Evolutionary conservation across 2,888 invertebrate species (phyloP), one percentile per base, ranked within the genome.

Genomic region (Cordylochernes scorpioides): DNA sequence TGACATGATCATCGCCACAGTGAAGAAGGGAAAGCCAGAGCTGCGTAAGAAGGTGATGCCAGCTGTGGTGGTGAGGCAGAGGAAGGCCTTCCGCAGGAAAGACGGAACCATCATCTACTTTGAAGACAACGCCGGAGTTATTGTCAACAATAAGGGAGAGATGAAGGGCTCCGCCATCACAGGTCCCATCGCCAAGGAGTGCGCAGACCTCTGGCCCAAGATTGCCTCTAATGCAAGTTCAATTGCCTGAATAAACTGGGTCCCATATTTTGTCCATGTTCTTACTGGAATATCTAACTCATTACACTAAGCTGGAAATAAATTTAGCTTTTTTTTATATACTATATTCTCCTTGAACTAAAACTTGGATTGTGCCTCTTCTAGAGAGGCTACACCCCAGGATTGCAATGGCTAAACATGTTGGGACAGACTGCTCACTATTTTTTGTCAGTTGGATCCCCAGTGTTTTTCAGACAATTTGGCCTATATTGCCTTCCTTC

Each of bases 21-120:
- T 97, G 27, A 99, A 99, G 59, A 97, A 97, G 55, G 97, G 97
- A 32, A 99, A 99, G 61, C 97, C 97, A 46, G 97, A 97, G 65
- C 69, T 97, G 42, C 68, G 97, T 49, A 97, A 97, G 67, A 99
- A 99, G 65, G 86, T 97, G 47, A 88, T 97, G 84, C 94, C 91
- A 39, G 97, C 94, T 47, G 97, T 97, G 44, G 88, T 97, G 15
- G 84, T 97, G 50, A 65, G 97, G 55, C 97, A 97, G 55, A 68
- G 97, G 45, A 97, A 99, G 61, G 82, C 88, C 9, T 91, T 86
- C 60, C 67, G 94, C 45, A 82, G 97, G 75, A 86, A 88, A 68
- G 88, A 99, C 53, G 97, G 97, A 24, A 72, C 80, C 37, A 91
- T 97, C 54, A 80, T 99, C 61, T 94, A 94, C 59, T 99, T 97